Base-by-base conservation (phyloP, 2,888 invertebrate genomes). In the Alviniconcha strummeri region DNA sequence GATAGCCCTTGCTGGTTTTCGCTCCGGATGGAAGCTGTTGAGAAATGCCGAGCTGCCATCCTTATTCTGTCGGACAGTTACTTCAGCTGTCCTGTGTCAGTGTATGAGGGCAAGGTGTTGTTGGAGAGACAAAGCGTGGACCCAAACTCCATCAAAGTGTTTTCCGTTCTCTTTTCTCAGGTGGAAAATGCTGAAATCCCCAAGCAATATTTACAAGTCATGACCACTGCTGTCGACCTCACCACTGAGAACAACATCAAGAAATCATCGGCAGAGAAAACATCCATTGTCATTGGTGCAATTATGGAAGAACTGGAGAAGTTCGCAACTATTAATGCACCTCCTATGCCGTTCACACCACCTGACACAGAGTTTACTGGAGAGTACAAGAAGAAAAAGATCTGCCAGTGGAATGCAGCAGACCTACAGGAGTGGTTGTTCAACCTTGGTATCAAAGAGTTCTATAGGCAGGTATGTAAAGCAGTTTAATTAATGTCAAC, bases 391-490 rank as follows among this genome's bases (percentile, higher is more conserved):
- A 90, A 89, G 81, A 92, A 92, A 86, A 92, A 92, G 85, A 91
- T 93, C 15, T 92, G 92, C 83, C 90, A 91, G 81, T 93, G 93
- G 93, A 90, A 86, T 83, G 89, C 89, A 9, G 86, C 86, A 80
- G 93, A 93, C 84, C 86, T 93, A n/a, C 93, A 93, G 85, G 93
- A 93, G 85, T 93, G 93, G 93, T 87, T 93, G 67, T 92, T 89
- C 82, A 91, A 90, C 72, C 87, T 93, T 6, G 93, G 92, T 52
- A 90, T 93, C 76, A 92, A 92, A 83, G 93, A 93, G 85, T 93
- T 93, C 82, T 93, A 93, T 84, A 86, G 93, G n/a, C 82, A 82
- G 77, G 82, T 82, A 55, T 13, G 82, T 77, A 19, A 57, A 5
- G 5, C 52, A 79, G 52, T 64, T 76, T 72, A 36, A 69, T 69